Base-by-base conservation (phyloP, 2,888 invertebrate species). In the Formica aserva region DNA sequence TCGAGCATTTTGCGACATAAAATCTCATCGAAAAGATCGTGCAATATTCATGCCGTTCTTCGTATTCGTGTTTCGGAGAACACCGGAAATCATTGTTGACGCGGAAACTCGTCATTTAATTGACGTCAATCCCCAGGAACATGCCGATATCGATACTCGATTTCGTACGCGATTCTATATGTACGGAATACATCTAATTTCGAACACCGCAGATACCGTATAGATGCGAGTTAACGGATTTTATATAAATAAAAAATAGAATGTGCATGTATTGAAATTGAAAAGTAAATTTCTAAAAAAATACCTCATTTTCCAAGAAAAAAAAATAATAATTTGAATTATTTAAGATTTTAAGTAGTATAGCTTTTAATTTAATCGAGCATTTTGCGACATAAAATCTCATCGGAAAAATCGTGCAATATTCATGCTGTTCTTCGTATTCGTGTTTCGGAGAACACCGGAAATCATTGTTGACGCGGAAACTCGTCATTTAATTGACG, bases 131-230 rank as follows among this genome's bases (percentile, higher is more conserved):
- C 82, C 71, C 52, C 74, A 84, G 78, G 85, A 87, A 89, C 77
- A 80, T 80, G 84, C 75, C 86, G 82, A 83, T 18, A 9, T 2
- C 11, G 29, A 35, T 74, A 55, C 57, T 48, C 76, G 76, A 82
- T 86, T 72, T 77, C 84, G 60, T 60, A 71, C 29, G 67, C 45
- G 26, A 67, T 32, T 52, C 80, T 52, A 65, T 8, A n/a, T 32
- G 35, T 29, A 41, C 62, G 29, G 55, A 52, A 35, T 77, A 67
- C 69, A 84, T 83, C 78, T 89, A 88, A 90, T 90, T 87, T 83
- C 63, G 83, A 74, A 89, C 90, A 90, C 89, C 85, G 76, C 88
- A 83, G 87, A 87, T 83, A 86, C 83, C 82, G 85, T 86, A 83
- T 15, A 18, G 15, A 32, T 15, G 11, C 5, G 6, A 48, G 1